Conservation (phyloP, 2,113 vertebrate species). For the Myrmecobius fasciatus region DNA sequence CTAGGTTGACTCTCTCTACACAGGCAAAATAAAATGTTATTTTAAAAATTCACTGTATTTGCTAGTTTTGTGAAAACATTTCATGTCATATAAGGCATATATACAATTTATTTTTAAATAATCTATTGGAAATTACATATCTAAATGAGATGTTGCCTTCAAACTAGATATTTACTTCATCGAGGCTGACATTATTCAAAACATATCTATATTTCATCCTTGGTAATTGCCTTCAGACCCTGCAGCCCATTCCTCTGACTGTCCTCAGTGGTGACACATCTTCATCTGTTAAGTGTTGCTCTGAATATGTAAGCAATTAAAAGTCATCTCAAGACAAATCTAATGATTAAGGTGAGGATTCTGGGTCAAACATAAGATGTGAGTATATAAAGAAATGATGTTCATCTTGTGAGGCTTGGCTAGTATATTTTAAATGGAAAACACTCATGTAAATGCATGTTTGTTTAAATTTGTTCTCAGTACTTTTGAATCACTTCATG, state of each 20-base stretch:
- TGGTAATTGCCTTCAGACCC: background rate
- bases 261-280: background rate
- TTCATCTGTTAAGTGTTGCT: background rate
- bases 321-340: background rate
- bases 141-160: background rate
- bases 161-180: background rate
- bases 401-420: background rate
- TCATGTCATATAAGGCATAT: background rate
- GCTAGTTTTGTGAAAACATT: background rate
- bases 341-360: background rate
- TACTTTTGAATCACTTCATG: background rate
- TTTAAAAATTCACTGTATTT: background rate
- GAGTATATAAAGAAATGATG: background rate
- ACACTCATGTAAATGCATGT: background rate
- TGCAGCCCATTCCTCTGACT: background rate
- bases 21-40: background rate
- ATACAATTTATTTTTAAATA: background rate
- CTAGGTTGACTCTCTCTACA: background rate
- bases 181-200: background rate
- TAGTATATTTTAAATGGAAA: background rate
- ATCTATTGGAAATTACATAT: background rate
- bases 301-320: background rate
- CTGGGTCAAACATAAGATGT: background rate
- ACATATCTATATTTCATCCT: background rate
- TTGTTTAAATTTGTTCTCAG: background rate